phyloP scores from a whole-genome alignment of 2,113 vertebrate species.

The Lasiurus borealis region DNA sequence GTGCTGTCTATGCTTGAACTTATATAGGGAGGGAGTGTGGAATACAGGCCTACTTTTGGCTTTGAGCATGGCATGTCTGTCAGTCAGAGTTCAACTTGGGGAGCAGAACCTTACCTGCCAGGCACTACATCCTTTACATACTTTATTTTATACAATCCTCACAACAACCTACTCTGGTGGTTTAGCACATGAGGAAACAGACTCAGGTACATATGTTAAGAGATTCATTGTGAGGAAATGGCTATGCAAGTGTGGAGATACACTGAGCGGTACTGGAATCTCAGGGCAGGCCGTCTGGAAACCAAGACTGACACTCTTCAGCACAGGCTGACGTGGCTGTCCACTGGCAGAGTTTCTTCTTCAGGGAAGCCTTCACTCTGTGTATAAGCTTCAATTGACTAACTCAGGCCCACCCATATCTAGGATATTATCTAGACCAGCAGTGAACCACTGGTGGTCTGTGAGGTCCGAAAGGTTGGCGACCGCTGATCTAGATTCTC shows the following conservation, averaged over 20 bases:
- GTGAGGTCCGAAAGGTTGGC: too few relatives aligned
- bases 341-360: rapidly evolving
- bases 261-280: too few relatives aligned
- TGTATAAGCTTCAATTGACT: not conserved
- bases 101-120: not conserved
- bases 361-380: not conserved
- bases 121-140: not conserved
- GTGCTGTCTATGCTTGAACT: not conserved
- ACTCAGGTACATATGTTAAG: not conserved
- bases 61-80: not conserved
- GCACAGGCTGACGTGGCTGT: not conserved
- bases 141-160: too few relatives aligned
- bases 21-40: not conserved
- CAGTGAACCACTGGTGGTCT: too few relatives aligned
- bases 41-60: not conserved
- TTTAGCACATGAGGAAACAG: not conserved
- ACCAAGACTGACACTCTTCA: not conserved
- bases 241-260: not conserved
- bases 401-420: not conserved
- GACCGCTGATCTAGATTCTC: not conserved
- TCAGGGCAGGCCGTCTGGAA: not conserved
- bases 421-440: not conserved
- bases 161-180: rapidly evolving
- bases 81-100: not conserved
- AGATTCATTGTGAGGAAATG: not conserved